A percentile compares a stretch with the other conserved stretches of the same genome.
These are phyloP conservation scores for Syngnathus floridae DNA, from an alignment of 2,113 vertebrate genomes.

Conservation along the genomic window DNA sequence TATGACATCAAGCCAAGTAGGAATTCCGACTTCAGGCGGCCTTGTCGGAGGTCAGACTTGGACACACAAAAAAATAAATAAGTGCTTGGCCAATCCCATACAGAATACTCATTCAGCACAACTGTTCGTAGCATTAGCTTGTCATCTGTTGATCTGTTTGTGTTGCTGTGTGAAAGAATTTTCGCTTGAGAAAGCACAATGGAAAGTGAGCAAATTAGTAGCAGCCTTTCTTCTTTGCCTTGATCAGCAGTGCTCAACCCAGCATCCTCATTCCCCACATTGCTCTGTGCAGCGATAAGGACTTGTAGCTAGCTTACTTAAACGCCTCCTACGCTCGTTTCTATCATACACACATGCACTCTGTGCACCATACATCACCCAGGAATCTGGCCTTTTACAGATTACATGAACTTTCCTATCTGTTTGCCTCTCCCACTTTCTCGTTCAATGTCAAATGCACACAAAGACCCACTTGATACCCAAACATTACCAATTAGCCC, in stretches of 20 bases:
- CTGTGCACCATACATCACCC: constrained; percentile 42
- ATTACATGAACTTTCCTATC: constrained; percentile 48
- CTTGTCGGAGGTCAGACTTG: neutral
- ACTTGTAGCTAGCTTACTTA: constrained; percentile 44
- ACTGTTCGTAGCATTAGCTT: constrained; percentile 24
- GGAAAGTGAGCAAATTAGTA: constrained; percentile 14
- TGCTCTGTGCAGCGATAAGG: constrained; percentile 57
- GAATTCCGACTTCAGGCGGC: neutral
- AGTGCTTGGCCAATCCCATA: no score
- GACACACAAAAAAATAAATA: neutral
- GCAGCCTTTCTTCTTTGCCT: constrained; percentile 29
- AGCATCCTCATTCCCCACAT: constrained; percentile 64
- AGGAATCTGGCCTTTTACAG: constrained; percentile 59
- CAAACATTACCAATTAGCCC: constrained; percentile 8
- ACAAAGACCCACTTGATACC: constrained; percentile 25
- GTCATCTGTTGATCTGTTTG: constrained; percentile 11
- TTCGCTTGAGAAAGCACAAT: constrained; percentile 7
- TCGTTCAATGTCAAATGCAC: neutral
- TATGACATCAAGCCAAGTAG: neutral
- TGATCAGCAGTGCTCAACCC: constrained; percentile 54
- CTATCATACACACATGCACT: constrained; percentile 34
- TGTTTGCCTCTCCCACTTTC: constrained; percentile 36
- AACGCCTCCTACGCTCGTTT: constrained; percentile 52
- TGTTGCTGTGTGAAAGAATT: constrained; percentile 10
- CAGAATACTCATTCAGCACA: constrained; percentile 6